phyloP scores from a whole-genome alignment of 2,888 invertebrate genomes.

The Andrena chrysosceles region DNA sequence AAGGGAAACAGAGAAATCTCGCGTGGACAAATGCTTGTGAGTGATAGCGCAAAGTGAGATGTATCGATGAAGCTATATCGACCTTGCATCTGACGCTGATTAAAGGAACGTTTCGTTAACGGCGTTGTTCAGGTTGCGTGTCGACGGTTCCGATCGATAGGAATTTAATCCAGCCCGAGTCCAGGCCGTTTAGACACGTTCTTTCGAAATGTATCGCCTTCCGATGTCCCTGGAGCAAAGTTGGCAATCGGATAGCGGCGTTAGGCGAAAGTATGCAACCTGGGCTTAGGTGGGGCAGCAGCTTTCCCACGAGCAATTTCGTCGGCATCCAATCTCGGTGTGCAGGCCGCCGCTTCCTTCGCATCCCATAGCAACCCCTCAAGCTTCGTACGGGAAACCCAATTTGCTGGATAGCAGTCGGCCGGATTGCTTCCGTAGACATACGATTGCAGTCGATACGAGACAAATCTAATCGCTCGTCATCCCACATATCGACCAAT shows the following conservation, averaged over 20 bases:
- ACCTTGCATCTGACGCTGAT: background rate
- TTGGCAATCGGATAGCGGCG: conserved; percentile 67
- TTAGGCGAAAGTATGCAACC: conserved; percentile 78
- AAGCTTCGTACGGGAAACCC: conserved; percentile 68
- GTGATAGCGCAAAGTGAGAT: background rate
- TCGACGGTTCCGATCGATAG: background rate
- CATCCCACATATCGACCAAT: conserved; percentile 48
- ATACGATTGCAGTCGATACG: conserved; percentile 63
- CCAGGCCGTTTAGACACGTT: conserved; percentile 23
- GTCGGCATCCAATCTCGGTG: conserved; percentile 78
- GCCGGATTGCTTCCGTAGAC: conserved; percentile 44
- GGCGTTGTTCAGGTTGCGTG: background rate
- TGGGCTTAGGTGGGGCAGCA: conserved; percentile 50
- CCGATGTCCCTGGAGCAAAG: conserved; percentile 57
- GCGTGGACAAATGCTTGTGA: background rate
- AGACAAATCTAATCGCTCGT: conserved; percentile 69
- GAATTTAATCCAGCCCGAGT: conserved; percentile 38
- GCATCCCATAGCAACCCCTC: conserved; percentile 62
- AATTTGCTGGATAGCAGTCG: conserved; percentile 72
- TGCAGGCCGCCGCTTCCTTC: conserved; percentile 62
- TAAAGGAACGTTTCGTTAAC: conserved; percentile 5
- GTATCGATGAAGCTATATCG: background rate
- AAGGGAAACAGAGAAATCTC: no score
- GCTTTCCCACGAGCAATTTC: conserved; percentile 75
- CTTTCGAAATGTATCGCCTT: conserved; percentile 58